Evolutionary conservation across 2,797 vertebrate genomes (phyloP).

Genomic region (Sebastes cheni): DNA sequence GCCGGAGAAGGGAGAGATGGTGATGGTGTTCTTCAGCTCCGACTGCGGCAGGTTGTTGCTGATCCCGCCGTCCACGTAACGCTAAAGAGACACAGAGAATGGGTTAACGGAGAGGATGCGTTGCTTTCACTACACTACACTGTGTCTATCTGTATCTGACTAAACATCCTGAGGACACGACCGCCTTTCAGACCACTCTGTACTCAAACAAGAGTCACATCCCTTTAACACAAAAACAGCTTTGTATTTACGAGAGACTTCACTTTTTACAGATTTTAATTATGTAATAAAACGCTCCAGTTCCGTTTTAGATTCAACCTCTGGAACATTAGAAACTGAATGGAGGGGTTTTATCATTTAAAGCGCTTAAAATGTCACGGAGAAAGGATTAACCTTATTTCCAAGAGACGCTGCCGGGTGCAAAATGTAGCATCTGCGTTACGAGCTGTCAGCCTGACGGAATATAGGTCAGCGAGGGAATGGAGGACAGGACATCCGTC

Average conservation of each 20-base stretch:
- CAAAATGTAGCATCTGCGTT: background rate
- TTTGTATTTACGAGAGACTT: background rate
- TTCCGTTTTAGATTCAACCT: background rate
- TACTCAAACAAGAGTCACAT: background rate
- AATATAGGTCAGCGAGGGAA: constrained; percentile 17
- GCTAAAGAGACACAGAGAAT: constrained; percentile 69
- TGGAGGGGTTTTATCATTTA: background rate
- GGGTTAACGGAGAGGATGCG: too few species aligned
- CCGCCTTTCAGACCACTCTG: background rate
- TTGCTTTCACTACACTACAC: too few species aligned
- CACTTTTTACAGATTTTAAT: background rate
- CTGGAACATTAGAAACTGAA: background rate
- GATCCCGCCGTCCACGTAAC: constrained; percentile 91
- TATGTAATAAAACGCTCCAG: background rate
- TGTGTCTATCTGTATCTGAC: background rate
- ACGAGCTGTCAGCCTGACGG: background rate
- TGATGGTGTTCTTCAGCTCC: constrained; percentile 90
- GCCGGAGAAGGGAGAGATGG: constrained; percentile 90
- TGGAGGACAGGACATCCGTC: background rate
- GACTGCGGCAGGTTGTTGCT: constrained; percentile 87
- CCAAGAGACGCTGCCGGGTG: background rate
- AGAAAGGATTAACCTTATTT: constrained; percentile 27
- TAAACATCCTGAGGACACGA: background rate
- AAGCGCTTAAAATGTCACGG: background rate
- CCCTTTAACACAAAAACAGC: background rate